Base-by-base conservation (phyloP, 2,797 vertebrate species). In the Sebastes trivittatus region DNA sequence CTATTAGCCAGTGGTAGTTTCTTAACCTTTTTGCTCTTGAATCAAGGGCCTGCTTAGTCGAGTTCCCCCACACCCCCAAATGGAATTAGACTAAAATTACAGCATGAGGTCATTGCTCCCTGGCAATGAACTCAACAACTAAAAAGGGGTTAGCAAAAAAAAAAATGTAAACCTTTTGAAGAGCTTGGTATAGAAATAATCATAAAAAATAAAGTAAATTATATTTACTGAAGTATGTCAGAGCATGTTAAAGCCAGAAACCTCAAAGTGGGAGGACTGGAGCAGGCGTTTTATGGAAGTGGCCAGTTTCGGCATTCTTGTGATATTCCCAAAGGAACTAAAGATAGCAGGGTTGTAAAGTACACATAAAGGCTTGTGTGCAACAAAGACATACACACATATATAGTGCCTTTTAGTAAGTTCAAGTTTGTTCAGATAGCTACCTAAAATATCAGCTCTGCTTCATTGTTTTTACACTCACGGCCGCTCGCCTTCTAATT, bases 41-140 rank as follows among this genome's bases (percentile, higher is more conserved):
- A 91, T 93, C 85, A 79, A 92, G 81, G 78, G 79, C 84, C 87
- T 75, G 83, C 86, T 86, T 58, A 22, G 77, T 74, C 38, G 80
- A 83, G 63, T 82, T 14, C 11, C 78, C 73, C 70, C 69, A 11
- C 4, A 6, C 4, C 29, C 29, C 4, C 5, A 87, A 90, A 90
- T 82, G 85, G 87, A 94, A 92, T 94, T 91, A 91, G 92, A 93
- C 77, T 88, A 80, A 93, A 94, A 94, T 94, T 92, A 88, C 88
- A 89, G 86, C 87, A 88, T 92, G 93, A 94, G 90, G 93, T 94
- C 93, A 93, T 81, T 88, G 85, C 79, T 85, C 82, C 62, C 77
- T 91, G 92, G 89, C 88, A 88, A 82, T 63, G 85, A 85, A 88
- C 84, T 87, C 84, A 86, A 81, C 85, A 82, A 92, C 75, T 65